phyloP scores from a whole-genome alignment of 2,797 vertebrate species.

The Gadopsis marmoratus region DNA sequence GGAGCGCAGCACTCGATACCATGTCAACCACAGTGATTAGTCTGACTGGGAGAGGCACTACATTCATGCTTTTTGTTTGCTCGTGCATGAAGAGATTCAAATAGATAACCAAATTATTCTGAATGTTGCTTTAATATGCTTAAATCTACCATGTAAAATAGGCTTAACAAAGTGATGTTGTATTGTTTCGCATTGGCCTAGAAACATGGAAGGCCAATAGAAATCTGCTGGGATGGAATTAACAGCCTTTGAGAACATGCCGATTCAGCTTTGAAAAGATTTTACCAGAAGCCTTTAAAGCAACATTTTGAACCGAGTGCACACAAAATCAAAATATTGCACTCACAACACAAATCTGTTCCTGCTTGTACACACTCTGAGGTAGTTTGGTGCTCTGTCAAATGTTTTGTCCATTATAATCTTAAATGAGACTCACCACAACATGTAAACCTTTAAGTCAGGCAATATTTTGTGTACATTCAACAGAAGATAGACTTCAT shows the following conservation, averaged over 20 bases:
- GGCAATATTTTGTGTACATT: no score
- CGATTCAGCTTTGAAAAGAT: not conserved
- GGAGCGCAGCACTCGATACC: slow-evolving; percentile 5
- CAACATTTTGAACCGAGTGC: not conserved
- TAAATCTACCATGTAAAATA: not conserved
- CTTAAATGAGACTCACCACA: not conserved
- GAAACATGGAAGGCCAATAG: not conserved
- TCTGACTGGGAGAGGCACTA: slow-evolving; percentile 7
- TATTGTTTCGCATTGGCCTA: not conserved
- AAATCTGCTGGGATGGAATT: not conserved
- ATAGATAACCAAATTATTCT: not conserved
- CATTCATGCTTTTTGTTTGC: slow-evolving; percentile 4
- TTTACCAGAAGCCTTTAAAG: not conserved
- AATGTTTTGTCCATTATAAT: not conserved
- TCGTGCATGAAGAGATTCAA: not conserved
- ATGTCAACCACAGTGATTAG: slow-evolving; percentile 17
- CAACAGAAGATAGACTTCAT: no score
- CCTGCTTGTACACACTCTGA: not conserved
- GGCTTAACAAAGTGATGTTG: not conserved
- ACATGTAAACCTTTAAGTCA: not conserved
- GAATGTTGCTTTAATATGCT: not conserved
- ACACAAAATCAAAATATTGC: not conserved
- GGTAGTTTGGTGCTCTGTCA: no score
- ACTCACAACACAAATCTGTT: not conserved
- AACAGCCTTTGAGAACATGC: not conserved